These are phyloP conservation scores for Hyperoplus immaculatus DNA, from an alignment of 2,797 vertebrate genomes.

Conservation along the genomic window DNA sequence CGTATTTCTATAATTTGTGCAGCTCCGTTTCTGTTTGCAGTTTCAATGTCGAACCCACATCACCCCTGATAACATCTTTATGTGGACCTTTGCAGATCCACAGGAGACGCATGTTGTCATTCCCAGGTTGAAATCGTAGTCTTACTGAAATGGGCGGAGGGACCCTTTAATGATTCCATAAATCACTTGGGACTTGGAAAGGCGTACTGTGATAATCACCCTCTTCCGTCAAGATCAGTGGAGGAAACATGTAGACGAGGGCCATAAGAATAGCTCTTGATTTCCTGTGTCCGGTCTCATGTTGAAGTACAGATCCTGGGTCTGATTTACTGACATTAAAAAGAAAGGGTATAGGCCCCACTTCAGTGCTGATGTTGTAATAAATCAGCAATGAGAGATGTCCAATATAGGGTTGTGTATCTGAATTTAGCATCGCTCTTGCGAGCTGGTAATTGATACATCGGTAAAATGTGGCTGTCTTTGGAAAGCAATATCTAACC, in stretches of 20 bases:
- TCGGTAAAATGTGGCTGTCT: slow-evolving; percentile 15
- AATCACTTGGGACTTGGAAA: background rate
- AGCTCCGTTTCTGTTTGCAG: too few species aligned
- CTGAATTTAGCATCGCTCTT: background rate
- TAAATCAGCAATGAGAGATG: slow-evolving; percentile 29
- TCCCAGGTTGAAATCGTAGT: background rate
- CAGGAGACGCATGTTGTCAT: background rate
- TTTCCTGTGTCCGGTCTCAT: slow-evolving; percentile 48
- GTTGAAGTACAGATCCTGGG: slow-evolving; percentile 15
- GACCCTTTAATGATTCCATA: slow-evolving; percentile 22
- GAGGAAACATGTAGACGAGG: slow-evolving; percentile 42
- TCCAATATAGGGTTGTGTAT: background rate
- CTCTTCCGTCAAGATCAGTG: slow-evolving; percentile 14
- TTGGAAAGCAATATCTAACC: background rate
- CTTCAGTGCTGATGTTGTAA: slow-evolving; percentile 11
- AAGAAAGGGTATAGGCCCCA: background rate
- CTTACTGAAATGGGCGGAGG: background rate
- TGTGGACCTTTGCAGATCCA: background rate
- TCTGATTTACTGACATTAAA: slow-evolving; percentile 23
- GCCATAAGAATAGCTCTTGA: slow-evolving; percentile 51
- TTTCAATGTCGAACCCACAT: background rate
- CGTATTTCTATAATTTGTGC: too few species aligned
- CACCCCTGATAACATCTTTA: background rate
- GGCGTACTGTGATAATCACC: background rate
- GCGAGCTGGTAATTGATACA: slow-evolving; percentile 10